Evolutionary conservation across 53 echinoderm and acorn worm species (phyloP), one percentile per base, ranked within the genome.

Genomic region (Arbacia lixula): DNA sequence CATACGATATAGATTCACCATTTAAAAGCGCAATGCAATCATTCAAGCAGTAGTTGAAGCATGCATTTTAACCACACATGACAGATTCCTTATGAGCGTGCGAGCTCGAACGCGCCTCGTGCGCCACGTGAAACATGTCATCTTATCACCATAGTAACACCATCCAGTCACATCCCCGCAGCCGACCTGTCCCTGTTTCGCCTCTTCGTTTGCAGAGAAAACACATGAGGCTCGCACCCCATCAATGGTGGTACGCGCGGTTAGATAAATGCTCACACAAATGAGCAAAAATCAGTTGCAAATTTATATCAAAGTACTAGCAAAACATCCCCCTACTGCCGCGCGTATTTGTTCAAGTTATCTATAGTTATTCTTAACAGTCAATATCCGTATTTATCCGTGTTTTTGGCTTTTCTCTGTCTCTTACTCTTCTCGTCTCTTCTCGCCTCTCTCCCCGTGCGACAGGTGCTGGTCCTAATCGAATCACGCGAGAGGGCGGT

Each of bases 221-320:
- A 71, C 71, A 71, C 42, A 46, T 8, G 16, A 43, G 22, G 41
- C 71, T 27, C 29, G 42, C 49, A 43, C 49, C 42, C 14, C 53
- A 75, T 54, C 75, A 75, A 75, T 75, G 75, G 52, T 75, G 52
- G 35, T 54, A 75, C 55, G 75, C 54, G 75, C 34, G 75, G 75
- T 75, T 75, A 53, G 54, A 75, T 51, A 54, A 75, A 75, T 54
- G 55, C 75, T 54, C 54, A 33, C 36, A 19, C 53, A 52, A 75
- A 75, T 75, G 75, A 53, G 75, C 54, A 75, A 35, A 75, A 75
- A 75, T 75, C 75, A 75, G 75, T 75, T 75, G 75, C 75, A 75
- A 53, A 75, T 75, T 75, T 75, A 75, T 75, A 75, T 75, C 75
- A 12, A 33, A 54, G 75, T 75, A 75, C 75, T 53, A 75, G 75